Evolutionary conservation across 2,113 vertebrate genomes (phyloP).

Genomic region (Sylvilagus bachmani): DNA sequence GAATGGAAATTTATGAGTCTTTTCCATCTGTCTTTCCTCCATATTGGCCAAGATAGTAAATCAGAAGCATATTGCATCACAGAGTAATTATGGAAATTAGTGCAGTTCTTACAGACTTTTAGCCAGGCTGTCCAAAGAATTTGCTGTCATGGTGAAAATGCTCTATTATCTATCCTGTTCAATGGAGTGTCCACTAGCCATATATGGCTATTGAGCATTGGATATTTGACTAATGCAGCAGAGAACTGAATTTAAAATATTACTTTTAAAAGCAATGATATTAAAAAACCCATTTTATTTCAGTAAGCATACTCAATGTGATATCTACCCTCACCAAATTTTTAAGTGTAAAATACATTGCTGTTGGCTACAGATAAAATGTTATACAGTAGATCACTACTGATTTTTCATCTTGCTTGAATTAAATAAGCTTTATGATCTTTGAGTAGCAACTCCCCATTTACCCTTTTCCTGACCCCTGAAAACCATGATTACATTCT

Average conservation of each 20-base stretch:
- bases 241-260: conserved; percentile 26
- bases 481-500: background rate
- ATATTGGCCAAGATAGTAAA: background rate
- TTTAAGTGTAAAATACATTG: background rate
- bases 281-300: background rate
- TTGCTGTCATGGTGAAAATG: background rate
- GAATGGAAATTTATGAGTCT: background rate
- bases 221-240: background rate
- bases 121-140: background rate
- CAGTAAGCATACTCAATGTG: background rate
- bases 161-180: background rate
- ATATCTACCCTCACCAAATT: background rate
- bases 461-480: background rate
- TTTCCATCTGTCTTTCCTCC: background rate
- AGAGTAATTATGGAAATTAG: background rate
- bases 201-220: background rate
- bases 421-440: background rate
- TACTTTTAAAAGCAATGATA: background rate
- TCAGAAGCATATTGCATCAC: background rate
- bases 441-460: background rate
- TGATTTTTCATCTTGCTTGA: background rate
- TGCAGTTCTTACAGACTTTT: background rate
- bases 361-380: background rate
- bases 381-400: background rate
- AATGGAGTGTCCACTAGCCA: background rate